Base-by-base conservation (phyloP, 2,888 invertebrate species). In the Brachypterus glaber region DNA sequence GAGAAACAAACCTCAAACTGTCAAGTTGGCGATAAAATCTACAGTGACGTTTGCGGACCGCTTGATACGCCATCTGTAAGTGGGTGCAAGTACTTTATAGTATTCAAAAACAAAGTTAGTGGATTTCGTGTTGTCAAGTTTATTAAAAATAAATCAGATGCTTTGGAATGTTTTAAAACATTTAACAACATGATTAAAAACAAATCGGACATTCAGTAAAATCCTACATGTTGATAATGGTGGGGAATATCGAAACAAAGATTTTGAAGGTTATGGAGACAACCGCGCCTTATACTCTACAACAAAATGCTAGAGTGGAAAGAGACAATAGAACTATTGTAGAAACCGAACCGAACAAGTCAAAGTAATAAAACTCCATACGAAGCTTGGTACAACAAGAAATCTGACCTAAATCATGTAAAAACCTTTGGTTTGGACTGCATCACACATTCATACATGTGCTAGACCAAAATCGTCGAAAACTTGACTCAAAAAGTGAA, bases 261-360 rank as follows among this genome's bases (percentile, higher is more conserved):
- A 46, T 15, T 41, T 44, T 38, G 3, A 41, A 33, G 21, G 17
- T 35, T 36, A 33, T 25, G 42, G 48, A 50, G 44, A 43, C 35
- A 11, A 48, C 50, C 26, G 54, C 45, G 33, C 47, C 50, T 4
- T 51, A 54, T 27, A 48, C 49, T 8, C 54, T 50, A 2, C 40
- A 54, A 42, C 55, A 55, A 40, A 61, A 60, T 46, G 58, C 55
- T 4, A 41, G 40, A 32, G 40, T 48, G 1, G 59, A 63, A 40
- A 29, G 58, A 17, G 51, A 58, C 29, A 54, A 54, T 24, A 30
- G 59, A 15, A 58, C 58, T n/a, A 46, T 60, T 11, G 47, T 58
- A 8, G 60, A 61, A 40, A 45, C 35, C 32, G n/a, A n/a, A n/a
- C n/a, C n/a, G n/a, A n/a, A n/a, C n/a, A n/a, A n/a, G n/a, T n/a